A percentile compares a stretch with the other conserved stretches of the same genome.
Conservation (phyloP, 2,113 vertebrate genomes). For the Forbesichthys papilliferus region DNA sequence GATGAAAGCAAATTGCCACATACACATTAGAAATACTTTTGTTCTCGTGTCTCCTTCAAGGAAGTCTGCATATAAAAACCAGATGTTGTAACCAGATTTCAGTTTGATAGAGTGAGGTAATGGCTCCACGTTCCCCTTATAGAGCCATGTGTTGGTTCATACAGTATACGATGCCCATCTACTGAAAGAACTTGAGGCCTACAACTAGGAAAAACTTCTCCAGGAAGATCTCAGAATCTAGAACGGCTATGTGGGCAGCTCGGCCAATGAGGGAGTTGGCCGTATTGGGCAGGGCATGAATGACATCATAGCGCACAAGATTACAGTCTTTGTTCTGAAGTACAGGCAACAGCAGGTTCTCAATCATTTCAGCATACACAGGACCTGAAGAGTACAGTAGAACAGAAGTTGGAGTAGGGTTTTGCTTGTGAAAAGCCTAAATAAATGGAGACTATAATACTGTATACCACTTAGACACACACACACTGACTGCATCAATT, state of each 20-base stretch:
- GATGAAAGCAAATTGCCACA: conserved; percentile 76
- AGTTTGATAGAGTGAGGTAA: conserved; percentile 91
- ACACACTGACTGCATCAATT: no score
- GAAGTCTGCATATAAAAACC: conserved; percentile 85
- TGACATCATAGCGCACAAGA: conserved; percentile 95
- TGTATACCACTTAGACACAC: neutral
- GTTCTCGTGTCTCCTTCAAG: conserved; percentile 74
- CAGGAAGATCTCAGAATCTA: conserved; percentile 99
- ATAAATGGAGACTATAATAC: neutral
- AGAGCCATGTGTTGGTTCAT: conserved; percentile 27
- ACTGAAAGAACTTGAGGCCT: conserved; percentile 97
- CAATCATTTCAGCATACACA: conserved; percentile 98
- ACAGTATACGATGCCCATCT: conserved; percentile 51
- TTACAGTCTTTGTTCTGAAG: conserved; percentile 95
- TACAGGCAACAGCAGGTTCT: conserved; percentile 94
- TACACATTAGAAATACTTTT: conserved; percentile 70
- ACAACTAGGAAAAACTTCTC: conserved; percentile 99
- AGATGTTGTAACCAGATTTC: conserved; percentile 78
- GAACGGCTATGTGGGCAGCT: conserved; percentile 97
- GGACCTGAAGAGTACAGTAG: conserved; percentile 76
- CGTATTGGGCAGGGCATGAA: conserved; percentile 96
- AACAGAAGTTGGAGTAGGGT: neutral
- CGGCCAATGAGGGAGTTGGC: conserved; percentile 97
- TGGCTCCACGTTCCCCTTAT: conserved; percentile 68
- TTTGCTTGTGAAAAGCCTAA: neutral